Percentiles rank a stretch among this genome's conserved stretches.
Evolutionary conservation across 1,140 invertebrate genomes (phyloP).

Genomic region (Oppia nitens): DNA sequence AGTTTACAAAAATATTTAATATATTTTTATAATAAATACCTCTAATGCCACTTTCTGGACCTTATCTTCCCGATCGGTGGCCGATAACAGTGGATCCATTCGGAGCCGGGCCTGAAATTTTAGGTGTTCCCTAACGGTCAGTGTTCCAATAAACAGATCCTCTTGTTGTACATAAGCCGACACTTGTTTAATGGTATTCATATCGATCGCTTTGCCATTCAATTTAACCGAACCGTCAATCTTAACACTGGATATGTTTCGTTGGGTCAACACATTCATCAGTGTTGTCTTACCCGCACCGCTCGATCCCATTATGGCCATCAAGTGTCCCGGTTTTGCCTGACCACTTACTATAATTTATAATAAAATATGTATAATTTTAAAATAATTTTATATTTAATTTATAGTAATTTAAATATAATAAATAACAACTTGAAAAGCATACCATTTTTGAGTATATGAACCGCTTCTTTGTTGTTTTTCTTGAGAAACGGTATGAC

Average conservation of each 20-base stretch:
- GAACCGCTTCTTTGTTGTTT: too few species aligned
- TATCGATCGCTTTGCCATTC: constrained; percentile 26
- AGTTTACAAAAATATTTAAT: too few species aligned
- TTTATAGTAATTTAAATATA: too few species aligned
- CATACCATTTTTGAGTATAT: too few species aligned
- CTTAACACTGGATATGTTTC: constrained; percentile 46
- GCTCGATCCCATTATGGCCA: constrained; percentile 86
- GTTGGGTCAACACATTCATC: constrained; percentile 70
- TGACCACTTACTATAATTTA: constrained; percentile 72
- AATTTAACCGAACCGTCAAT: constrained; percentile 50
- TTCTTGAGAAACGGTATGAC: too few species aligned
- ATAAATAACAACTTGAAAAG: too few species aligned
- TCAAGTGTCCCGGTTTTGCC: constrained; percentile 66
- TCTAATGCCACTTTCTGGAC: constrained; percentile 89
- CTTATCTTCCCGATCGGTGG: constrained; percentile 51
- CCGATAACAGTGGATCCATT: constrained; percentile 66
- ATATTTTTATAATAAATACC: too few species aligned
- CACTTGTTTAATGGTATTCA: constrained; percentile 47
- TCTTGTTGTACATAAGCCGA: constrained; percentile 92
- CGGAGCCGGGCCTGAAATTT: constrained; percentile 71
- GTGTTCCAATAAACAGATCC: constrained; percentile 76
- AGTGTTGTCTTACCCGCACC: constrained; percentile 92
- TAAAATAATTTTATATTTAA: too few species aligned
- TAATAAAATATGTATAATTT: too few species aligned
- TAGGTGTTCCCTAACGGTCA: constrained; percentile 80